phyloP scores from a whole-genome alignment of 2,888 invertebrate species.

The Keiferia lycopersicella region DNA sequence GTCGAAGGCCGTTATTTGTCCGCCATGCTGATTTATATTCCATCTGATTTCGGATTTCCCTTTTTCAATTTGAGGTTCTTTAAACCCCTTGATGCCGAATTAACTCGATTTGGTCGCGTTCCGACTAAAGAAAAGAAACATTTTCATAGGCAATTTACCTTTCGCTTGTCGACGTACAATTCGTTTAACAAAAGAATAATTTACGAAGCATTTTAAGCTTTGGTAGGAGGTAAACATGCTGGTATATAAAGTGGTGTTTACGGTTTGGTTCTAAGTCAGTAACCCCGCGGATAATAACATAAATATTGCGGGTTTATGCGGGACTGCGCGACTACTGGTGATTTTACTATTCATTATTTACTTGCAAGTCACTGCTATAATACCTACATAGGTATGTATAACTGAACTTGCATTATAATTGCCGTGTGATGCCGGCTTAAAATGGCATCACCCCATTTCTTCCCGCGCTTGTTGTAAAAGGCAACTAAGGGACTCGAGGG shows the following conservation, averaged over 20 bases:
- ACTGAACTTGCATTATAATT: too few species aligned
- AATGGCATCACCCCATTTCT: too few species aligned
- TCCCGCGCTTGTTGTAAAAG: too few species aligned
- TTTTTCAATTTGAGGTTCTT: conserved; percentile 58
- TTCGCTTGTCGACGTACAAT: conserved; percentile 14
- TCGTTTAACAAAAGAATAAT: conserved; percentile 20
- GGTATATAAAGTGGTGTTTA: conserved; percentile 20
- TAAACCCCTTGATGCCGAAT: conserved; percentile 49
- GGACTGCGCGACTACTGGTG: conserved; percentile 10
- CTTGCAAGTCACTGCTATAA: background rate
- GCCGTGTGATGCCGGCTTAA: too few species aligned
- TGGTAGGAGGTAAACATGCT: background rate
- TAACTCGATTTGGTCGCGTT: conserved; percentile 37
- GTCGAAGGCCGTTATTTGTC: conserved; percentile 43
- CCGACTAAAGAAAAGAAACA: conserved; percentile 16
- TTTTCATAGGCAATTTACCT: conserved; percentile 23
- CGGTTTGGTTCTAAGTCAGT: conserved; percentile 19
- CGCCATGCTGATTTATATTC: conserved; percentile 58
- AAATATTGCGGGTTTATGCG: conserved; percentile 14
- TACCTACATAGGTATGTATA: too few species aligned
- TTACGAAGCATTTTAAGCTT: background rate
- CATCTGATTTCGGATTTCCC: conserved; percentile 56
- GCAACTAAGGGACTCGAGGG: too few species aligned
- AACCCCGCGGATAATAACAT: conserved; percentile 18
- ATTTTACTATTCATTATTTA: background rate